Base-by-base conservation (phyloP, 2,113 vertebrate species). In the Electrona antarctica region DNA sequence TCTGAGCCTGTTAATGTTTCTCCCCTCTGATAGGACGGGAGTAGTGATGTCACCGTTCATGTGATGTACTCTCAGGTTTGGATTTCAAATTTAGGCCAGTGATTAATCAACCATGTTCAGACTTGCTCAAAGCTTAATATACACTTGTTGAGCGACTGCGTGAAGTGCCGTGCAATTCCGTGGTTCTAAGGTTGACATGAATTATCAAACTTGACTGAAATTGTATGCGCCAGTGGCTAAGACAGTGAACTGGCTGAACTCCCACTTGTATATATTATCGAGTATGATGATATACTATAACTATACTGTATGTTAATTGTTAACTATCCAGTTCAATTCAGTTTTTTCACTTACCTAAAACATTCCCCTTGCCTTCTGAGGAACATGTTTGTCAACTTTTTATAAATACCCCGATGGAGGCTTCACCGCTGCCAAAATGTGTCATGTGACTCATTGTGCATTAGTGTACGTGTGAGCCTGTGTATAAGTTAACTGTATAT, bases 51-150 rank as follows among this genome's bases (percentile, higher is more conserved):
- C 82, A 89, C 45, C 41, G 67, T 78, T 56, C 41, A 45, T 71
- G 74, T 70, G 67, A 78, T 85, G 56, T 80, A 80, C 81, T 87
- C 77, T 84, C 75, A 77, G 83, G 71, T 29, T 54, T 28, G 61
- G 60, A 55, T 71, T 83, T 33, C 60, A 71, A 47, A 67, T 52
- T 60, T 51, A 73, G 66, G 74, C 61, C 29, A 1, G 21, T 72
- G 80, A 82, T 77, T 76, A 80, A 84, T 88, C 69, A 0, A 0
- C 63, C 84, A 0, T 88, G 90, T 85, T 77, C 56, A 82, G 85
- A 81, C 90, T 85, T 87, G 90, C 67, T 74, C 29, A 8, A 28
- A 28, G 14, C 21, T 11, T 11, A 28, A 9, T 4, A 0, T 6
- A 71, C 67, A 78, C 15, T 62, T 69, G 69, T 76, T 76, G 77